Conservation (phyloP, 2,888 invertebrate species). For the Drosophila leonis region DNA sequence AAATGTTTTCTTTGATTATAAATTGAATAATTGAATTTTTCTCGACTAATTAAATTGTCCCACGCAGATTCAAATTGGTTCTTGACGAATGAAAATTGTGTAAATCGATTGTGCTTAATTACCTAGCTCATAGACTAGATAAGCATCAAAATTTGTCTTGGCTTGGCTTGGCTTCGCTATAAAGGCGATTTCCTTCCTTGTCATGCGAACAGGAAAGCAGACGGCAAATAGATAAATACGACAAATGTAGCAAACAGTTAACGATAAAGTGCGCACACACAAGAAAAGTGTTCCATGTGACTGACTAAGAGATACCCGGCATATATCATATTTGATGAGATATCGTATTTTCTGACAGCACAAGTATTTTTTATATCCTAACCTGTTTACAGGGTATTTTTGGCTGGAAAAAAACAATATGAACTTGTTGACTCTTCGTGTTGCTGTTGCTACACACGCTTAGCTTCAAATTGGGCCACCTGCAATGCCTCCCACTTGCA, state of each 20-base stretch:
- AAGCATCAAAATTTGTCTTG: neutral
- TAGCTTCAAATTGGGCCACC: slow-evolving; percentile 22
- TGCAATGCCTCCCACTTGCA: neutral
- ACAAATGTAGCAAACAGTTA: slow-evolving; percentile 14
- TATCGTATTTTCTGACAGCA: too few species aligned
- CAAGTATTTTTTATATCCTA: neutral
- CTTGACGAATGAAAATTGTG: neutral
- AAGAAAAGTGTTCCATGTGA: neutral
- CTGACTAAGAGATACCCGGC: neutral
- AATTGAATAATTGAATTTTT: slow-evolving; percentile 13
- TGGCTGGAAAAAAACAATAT: neutral
- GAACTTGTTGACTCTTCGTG: slow-evolving; percentile 36
- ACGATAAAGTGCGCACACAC: slow-evolving; percentile 8
- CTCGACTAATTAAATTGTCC: neutral
- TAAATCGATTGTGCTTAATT: slow-evolving; percentile 17
- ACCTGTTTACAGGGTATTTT: neutral
- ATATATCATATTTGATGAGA: neutral
- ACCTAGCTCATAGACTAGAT: neutral
- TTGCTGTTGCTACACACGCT: slow-evolving; percentile 15
- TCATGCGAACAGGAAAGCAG: slow-evolving; percentile 24
- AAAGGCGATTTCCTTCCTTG: slow-evolving; percentile 25
- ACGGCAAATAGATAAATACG: neutral
- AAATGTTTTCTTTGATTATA: slow-evolving; percentile 1
- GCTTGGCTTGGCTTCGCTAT: neutral
- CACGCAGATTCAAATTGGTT: neutral